Percentiles rank a stretch among this genome's conserved stretches.
Conservation (phyloP, 2,113 vertebrate genomes). For the Perca flavescens region DNA sequence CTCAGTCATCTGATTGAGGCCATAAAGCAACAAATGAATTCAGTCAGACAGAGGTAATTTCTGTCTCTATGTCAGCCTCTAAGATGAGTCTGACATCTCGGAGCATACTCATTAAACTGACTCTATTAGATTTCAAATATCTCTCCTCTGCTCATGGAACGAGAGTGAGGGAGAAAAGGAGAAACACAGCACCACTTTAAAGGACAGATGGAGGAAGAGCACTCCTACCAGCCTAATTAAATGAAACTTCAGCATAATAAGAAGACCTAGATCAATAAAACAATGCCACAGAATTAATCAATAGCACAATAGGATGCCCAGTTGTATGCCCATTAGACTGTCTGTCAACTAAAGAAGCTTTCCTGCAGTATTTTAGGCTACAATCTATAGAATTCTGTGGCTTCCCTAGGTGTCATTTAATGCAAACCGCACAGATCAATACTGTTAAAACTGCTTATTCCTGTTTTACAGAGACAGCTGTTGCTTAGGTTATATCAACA, state of each 20-base stretch:
- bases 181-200: conserved; percentile 52
- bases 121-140: conserved; percentile 77
- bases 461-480: conserved; percentile 27
- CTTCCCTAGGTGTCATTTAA: conserved; percentile 46
- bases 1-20: conserved; percentile 40
- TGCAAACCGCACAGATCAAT: conserved; percentile 53
- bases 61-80: conserved; percentile 51
- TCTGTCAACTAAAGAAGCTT: conserved; percentile 47
- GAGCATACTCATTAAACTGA: conserved; percentile 73
- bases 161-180: conserved; percentile 16
- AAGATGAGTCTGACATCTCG: conserved; percentile 60
- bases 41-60: conserved; percentile 59
- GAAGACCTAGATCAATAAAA: conserved; percentile 71
- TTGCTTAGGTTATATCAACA: conserved; percentile 26
- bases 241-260: conserved; percentile 70
- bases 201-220: conserved; percentile 43
- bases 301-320: conserved; percentile 49
- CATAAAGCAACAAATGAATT: conserved; percentile 44
- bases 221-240: conserved; percentile 71
- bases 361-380: conserved; percentile 41
- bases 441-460: conserved; percentile 47
- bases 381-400: conserved; percentile 27
- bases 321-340: conserved; percentile 46
- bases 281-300: conserved; percentile 64
- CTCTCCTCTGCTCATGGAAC: conserved; percentile 50